A percentile compares a stretch with the other conserved stretches of the same genome.
phyloP scores from a whole-genome alignment of 2,797 vertebrate genomes.

The Takifugu rubripes region DNA sequence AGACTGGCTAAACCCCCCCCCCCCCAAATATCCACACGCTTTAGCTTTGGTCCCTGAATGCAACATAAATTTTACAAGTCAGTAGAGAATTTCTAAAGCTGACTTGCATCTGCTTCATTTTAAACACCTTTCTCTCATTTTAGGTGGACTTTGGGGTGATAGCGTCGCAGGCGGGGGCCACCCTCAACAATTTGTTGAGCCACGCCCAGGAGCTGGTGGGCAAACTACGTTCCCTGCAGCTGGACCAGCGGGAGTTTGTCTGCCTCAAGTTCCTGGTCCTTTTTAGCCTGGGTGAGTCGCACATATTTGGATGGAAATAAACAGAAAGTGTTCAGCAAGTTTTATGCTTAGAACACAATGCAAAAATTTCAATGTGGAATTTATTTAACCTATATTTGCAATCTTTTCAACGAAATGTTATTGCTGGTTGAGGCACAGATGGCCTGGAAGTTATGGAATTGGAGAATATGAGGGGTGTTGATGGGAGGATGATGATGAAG shows the following conservation, averaged over 20 bases:
- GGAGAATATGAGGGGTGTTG: slow-evolving; percentile 4
- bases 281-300: slow-evolving; percentile 92
- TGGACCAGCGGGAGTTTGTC: slow-evolving; percentile 97
- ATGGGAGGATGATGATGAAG: slow-evolving; percentile 22
- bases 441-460: not conserved
- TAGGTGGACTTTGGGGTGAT: slow-evolving; percentile 95
- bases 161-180: slow-evolving; percentile 90
- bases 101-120: not conserved
- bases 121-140: slow-evolving; percentile 42
- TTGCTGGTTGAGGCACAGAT: not conserved
- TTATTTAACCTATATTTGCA: no score
- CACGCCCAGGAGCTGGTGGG: slow-evolving; percentile 93
- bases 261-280: slow-evolving; percentile 99
- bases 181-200: slow-evolving; percentile 93
- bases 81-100: not conserved
- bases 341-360: no score
- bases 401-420: not conserved
- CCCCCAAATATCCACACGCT: not conserved
- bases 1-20: no score
- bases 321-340: not conserved
- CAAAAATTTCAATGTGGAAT: no score
- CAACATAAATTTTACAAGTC: no score
- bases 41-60: no score
- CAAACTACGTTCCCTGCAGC: slow-evolving; percentile 92
- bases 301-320: not conserved